phyloP scores from a whole-genome alignment of 2,113 vertebrate species.

The Craseonycteris thonglongyai region DNA sequence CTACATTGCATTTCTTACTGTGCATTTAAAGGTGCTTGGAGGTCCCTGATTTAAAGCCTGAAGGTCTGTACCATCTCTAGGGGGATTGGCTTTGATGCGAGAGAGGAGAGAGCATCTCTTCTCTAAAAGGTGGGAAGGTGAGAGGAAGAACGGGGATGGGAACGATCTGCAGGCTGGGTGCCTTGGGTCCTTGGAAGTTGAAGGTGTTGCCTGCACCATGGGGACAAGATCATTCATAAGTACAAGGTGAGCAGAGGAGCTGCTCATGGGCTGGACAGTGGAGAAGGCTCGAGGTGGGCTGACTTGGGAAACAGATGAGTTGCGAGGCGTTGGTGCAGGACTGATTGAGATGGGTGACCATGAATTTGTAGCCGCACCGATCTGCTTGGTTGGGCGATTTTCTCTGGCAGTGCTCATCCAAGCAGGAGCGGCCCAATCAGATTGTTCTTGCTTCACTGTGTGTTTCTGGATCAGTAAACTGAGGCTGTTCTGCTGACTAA shows the following conservation, averaged over 20 bases:
- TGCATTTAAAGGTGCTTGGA: neutral
- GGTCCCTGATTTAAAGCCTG: neutral
- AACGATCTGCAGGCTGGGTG: neutral
- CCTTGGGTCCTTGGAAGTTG: neutral
- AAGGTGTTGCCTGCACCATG: neutral
- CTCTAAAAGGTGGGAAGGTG: neutral
- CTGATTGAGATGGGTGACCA: neutral
- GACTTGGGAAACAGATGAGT: constrained; percentile 22
- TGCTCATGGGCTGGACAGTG: neutral
- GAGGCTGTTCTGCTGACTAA: constrained; percentile 17
- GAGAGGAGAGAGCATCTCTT: neutral
- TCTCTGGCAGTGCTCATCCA: constrained; percentile 27
- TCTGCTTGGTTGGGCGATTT: neutral
- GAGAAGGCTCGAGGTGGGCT: neutral
- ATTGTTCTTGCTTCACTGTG: neutral
- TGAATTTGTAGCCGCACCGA: neutral
- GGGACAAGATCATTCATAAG: neutral
- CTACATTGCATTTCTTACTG: neutral
- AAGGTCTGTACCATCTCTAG: neutral
- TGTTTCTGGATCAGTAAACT: neutral
- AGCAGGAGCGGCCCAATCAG: constrained; percentile 13
- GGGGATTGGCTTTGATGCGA: neutral
- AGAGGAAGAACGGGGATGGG: neutral
- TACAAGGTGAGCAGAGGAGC: neutral
- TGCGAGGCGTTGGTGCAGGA: neutral